A percentile compares a stretch with the other conserved stretches of the same genome.
These are phyloP conservation scores for Rhorus exstirpatorius DNA, from an alignment of 2,888 invertebrate species.

Conservation along the genomic window DNA sequence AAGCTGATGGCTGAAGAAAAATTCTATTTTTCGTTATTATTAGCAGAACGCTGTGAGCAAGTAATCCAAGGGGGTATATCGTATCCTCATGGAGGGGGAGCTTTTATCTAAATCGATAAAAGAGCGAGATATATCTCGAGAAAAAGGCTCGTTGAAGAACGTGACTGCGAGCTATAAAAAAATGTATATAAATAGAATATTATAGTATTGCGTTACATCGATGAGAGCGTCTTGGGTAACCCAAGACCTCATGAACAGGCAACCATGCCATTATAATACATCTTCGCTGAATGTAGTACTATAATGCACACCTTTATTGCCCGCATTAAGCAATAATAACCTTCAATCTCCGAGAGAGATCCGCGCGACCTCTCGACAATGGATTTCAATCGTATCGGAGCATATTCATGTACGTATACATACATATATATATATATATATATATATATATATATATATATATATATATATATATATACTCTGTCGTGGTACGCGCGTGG, in stretches of 20 bases:
- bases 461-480: neutral
- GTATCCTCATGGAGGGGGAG: neutral
- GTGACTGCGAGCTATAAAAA: neutral
- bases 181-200: conserved; percentile 30
- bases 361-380: conserved; percentile 75
- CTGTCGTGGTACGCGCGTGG: conserved; percentile 70
- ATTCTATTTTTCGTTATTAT: neutral
- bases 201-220: conserved; percentile 56
- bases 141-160: conserved; percentile 7
- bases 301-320: conserved; percentile 77
- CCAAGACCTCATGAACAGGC: conserved; percentile 66
- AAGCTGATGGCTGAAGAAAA: too few relatives aligned
- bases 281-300: conserved; percentile 68
- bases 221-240: conserved; percentile 73
- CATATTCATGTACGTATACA: conserved; percentile 5
- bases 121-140: neutral
- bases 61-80: too few relatives aligned
- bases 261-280: conserved; percentile 71
- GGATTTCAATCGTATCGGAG: conserved; percentile 75
- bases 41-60: neutral
- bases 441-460: neutral
- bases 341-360: conserved; percentile 75
- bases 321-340: conserved; percentile 79
- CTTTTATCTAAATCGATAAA: conserved; percentile 7
- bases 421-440: neutral